Base-by-base conservation (phyloP, 1,140 invertebrate genomes). In the Belonocnema kinseyi region DNA sequence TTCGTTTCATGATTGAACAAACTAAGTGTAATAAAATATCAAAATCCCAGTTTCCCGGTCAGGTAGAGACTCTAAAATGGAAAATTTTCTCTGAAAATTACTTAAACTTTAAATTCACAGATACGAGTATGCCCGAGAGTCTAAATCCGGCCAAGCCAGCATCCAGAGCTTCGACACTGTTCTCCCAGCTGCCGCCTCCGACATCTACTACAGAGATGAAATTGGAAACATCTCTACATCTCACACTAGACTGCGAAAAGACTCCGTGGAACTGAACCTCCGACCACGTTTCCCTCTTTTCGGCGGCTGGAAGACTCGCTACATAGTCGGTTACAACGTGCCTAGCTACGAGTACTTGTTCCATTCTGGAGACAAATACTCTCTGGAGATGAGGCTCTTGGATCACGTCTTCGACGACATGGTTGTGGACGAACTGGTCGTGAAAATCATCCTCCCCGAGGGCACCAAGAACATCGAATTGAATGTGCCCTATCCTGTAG, bases 191-290 rank as follows among this genome's bases (percentile, higher is more conserved):
- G 95, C 97, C 1, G 96, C 97, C 13, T 93, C 94, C 74, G 97
- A 99, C 84, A 97, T 98, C 79, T 98, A 98, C 88, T 99, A 98
- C 87, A 93, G 98, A 40, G 99, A 99, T 91, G 98, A 98, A 82
- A 99, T 99, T 91, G 99, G 99, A 33, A 99, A 99, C 89, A 99
- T 99, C 87, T 99, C 98, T 2, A 99, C 99, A 8, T 99, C 98
- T 1, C 96, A 98, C 88, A 95, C 99, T 89, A 93, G 95, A 82
- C 88, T 96, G 14, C 93, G 96, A 82, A 96, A 96, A 82, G 98
- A 99, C 88, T 96, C 97, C 51, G 97, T 99, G 17, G 98, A 99
- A 88, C 90, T 99, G 3, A 98, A 99, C 85, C 91, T 99, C 2
- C 93, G 97, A 61, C 99, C 99, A 3, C 92, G 99, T 82, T 99